Percentiles rank a stretch among this genome's conserved stretches.
These are phyloP conservation scores for Cylas formicarius DNA, from an alignment of 1,140 invertebrate genomes.

Conservation along the genomic window DNA sequence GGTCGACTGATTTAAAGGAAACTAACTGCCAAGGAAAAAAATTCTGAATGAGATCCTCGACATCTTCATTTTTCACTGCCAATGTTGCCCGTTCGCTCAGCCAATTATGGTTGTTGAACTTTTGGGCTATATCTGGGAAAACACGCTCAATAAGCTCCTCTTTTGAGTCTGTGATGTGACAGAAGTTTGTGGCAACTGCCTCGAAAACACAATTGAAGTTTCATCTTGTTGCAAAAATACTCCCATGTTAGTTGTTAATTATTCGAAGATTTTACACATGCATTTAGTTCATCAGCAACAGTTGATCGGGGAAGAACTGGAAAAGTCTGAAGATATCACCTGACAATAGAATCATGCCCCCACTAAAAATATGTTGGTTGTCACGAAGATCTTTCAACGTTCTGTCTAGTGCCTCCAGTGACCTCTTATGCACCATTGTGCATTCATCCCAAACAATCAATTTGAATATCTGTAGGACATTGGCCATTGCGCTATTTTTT, in stretches of 20 bases:
- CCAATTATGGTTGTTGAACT: no score
- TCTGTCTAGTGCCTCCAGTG: conserved; percentile 26
- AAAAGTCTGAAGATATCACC: conserved; percentile 28
- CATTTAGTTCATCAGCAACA: conserved; percentile 41
- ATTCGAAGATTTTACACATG: conserved; percentile 42
- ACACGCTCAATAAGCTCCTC: no score
- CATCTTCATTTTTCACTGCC: no score
- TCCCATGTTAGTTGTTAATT: no score
- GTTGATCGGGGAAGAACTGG: conserved; percentile 40
- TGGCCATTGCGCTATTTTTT: conserved; percentile 30
- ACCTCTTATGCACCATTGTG: conserved; percentile 30
- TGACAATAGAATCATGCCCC: conserved; percentile 18
- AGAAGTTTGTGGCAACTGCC: no score
- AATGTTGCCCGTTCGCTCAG: no score
- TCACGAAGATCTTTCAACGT: conserved; percentile 29
- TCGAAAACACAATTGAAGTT: conserved; percentile 26
- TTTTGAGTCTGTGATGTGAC: no score
- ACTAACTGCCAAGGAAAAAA: no score
- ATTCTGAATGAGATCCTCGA: no score
- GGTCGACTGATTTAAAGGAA: no score
- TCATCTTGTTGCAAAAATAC: conserved; percentile 30
- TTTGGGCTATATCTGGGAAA: no score
- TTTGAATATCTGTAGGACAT: conserved; percentile 31
- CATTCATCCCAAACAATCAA: conserved; percentile 32
- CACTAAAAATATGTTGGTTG: conserved; percentile 7